Base-by-base conservation (phyloP, 2,888 invertebrate genomes). In the Zaprionus lineosus region DNA sequence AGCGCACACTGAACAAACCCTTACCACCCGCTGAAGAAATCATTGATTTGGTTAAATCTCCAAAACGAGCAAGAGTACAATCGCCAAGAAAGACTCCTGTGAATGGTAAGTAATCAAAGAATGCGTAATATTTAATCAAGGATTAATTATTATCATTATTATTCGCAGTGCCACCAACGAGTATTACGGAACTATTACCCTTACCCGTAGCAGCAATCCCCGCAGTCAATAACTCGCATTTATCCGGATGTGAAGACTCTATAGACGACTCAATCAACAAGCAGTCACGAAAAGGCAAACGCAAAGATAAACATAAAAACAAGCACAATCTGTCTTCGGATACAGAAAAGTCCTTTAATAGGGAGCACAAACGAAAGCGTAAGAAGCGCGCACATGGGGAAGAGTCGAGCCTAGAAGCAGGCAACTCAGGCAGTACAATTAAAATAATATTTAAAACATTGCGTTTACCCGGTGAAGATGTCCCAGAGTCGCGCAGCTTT, bases 401-500 rank as follows among this genome's bases (percentile, higher is more conserved):
- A 18, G 86, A 87, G 29, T 60, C 66, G 1, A 82, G 56, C 8
- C 43, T 52, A 33, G 74, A 83, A 16, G 60, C 48, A 2, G 31
- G 51, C 14, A 57, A 64, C 18, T 36, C 55, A 0, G 65, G 66
- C 9, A 60, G 77, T 33, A 93, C 95, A 86, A 95, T 96, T 50
- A 96, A 95, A 57, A 95, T 95, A 41, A 96, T 95, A 72, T 89
- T 90, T 26, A 90, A 90, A 71, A 88, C 89, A 3, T 56, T 90
- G 14, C 89, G 90, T 5, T 61, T 89, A 46, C 90, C 90, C 0
- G 90, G 90, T 9, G 89, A 95, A 82, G 95, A 95, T 11, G 95
- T 94, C 52, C 95, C 96, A 1, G 95, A 94, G 84, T 94, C 94
- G 0, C 95, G 95, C 86, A 94, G 95, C 91, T 95, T 95, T 87